These are phyloP conservation scores for Lynx canadensis DNA, from an alignment of 2,113 vertebrate genomes.

Conservation along the genomic window DNA sequence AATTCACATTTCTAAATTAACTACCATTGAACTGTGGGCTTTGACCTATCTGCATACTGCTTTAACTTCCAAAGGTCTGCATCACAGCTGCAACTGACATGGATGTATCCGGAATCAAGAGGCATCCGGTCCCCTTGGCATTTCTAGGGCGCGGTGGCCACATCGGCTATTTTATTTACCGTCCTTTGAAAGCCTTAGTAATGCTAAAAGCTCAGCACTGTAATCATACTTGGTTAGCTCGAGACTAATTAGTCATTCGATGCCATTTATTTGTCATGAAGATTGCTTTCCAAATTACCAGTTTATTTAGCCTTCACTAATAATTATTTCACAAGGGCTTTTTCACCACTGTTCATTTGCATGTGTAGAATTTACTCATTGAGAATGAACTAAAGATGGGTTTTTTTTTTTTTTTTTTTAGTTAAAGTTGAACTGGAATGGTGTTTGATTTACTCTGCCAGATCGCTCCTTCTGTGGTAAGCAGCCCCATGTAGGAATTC, in stretches of 20 bases:
- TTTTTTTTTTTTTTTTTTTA: neutral
- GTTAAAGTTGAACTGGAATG: neutral
- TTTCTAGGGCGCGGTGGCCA: neutral
- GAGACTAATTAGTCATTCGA: conserved; percentile 11
- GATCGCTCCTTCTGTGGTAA: neutral
- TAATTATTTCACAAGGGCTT: neutral
- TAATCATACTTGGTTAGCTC: neutral
- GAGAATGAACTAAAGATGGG: neutral
- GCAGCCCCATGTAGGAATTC: neutral
- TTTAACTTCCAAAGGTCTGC: neutral
- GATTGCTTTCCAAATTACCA: neutral
- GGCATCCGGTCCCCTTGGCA: neutral
- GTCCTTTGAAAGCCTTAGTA: conserved; percentile 9
- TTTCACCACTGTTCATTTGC: neutral
- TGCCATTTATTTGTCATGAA: neutral
- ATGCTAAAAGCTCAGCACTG: neutral
- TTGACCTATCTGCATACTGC: neutral
- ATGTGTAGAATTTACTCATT: neutral
- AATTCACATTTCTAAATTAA: conserved; percentile 2
- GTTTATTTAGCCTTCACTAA: neutral
- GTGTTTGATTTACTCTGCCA: neutral
- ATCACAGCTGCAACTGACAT: neutral
- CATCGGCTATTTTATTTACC: neutral
- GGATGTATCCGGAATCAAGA: neutral
- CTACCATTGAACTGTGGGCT: neutral